Conservation (phyloP, 2,797 vertebrate species). For the Sebastes itinus region DNA sequence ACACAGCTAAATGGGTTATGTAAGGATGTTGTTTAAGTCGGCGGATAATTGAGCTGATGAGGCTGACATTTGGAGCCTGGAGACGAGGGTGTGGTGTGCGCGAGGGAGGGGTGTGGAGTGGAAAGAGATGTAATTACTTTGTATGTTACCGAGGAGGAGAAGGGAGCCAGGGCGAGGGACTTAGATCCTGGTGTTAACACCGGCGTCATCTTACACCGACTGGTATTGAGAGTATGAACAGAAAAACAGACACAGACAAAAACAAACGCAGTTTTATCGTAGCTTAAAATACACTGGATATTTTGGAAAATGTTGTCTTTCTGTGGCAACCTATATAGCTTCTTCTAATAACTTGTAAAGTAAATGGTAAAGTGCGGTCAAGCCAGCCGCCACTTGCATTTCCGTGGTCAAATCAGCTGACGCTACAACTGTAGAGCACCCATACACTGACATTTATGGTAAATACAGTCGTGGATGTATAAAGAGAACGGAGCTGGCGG, state of each 20-base stretch:
- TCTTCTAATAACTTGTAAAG: neutral
- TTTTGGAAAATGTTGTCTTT: neutral
- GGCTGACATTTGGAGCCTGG: conserved; percentile 67
- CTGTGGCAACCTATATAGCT: neutral
- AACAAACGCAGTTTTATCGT: neutral
- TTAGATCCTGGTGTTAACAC: conserved; percentile 23
- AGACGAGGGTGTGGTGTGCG: conserved; percentile 53
- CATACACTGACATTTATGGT: no score
- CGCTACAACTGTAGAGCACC: no score
- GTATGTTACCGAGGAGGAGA: conserved; percentile 43
- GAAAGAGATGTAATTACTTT: conserved; percentile 67
- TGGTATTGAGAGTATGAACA: neutral
- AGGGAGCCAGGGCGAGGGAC: conserved; percentile 20
- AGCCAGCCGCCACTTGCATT: no score
- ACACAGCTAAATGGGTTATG: conserved; percentile 33
- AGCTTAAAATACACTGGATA: conserved; percentile 23
- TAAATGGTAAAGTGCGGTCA: no score
- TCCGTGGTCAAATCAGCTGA: no score
- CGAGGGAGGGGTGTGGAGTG: conserved; percentile 33
- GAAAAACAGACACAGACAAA: conserved; percentile 8
- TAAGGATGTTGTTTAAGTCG: conserved; percentile 59
- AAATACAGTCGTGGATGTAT: no score
- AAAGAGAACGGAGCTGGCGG: no score
- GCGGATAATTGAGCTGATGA: conserved; percentile 72
- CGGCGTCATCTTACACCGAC: conserved; percentile 20